phyloP scores from a whole-genome alignment of 2,888 invertebrate species.

The Ophioninae sp. region DNA sequence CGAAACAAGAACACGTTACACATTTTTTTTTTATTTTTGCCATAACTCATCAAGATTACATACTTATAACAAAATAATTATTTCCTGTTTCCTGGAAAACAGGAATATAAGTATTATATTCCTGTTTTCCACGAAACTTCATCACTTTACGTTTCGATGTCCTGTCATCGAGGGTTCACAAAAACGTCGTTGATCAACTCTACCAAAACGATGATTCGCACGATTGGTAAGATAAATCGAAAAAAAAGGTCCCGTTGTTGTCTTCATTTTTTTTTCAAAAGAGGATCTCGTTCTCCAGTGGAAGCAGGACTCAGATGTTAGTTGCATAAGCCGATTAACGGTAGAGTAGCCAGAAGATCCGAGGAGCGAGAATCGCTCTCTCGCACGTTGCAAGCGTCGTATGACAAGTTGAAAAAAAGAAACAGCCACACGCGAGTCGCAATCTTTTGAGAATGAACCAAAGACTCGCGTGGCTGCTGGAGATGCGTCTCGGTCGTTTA shows the following conservation, averaged over 20 bases:
- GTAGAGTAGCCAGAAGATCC: slow-evolving; percentile 64
- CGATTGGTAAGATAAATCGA: no score
- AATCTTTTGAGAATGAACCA: slow-evolving; percentile 12
- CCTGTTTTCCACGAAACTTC: no score
- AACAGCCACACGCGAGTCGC: slow-evolving; percentile 33
- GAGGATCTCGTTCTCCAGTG: not conserved
- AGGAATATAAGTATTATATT: no score
- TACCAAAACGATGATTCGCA: no score
- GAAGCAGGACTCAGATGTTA: slow-evolving; percentile 48
- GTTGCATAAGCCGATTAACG: slow-evolving; percentile 74
- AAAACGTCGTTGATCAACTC: no score
- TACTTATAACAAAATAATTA: no score
- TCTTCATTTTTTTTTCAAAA: slow-evolving; percentile 28
- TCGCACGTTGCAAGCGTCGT: slow-evolving; percentile 33
- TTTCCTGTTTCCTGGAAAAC: no score
- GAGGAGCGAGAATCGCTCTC: slow-evolving; percentile 37
- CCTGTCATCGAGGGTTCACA: no score
- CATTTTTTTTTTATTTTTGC: no score
- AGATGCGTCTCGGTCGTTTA: slow-evolving; percentile 33
- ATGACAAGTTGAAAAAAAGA: slow-evolving; percentile 41
- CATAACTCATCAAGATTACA: no score
- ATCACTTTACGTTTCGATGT: no score
- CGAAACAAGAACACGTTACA: no score
- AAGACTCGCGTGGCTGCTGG: slow-evolving; percentile 1
- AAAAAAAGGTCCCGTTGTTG: not conserved